A percentile compares a stretch with the other conserved stretches of the same genome.
Conservation (phyloP, 2,888 invertebrate genomes). For the Proisotoma minuta region DNA sequence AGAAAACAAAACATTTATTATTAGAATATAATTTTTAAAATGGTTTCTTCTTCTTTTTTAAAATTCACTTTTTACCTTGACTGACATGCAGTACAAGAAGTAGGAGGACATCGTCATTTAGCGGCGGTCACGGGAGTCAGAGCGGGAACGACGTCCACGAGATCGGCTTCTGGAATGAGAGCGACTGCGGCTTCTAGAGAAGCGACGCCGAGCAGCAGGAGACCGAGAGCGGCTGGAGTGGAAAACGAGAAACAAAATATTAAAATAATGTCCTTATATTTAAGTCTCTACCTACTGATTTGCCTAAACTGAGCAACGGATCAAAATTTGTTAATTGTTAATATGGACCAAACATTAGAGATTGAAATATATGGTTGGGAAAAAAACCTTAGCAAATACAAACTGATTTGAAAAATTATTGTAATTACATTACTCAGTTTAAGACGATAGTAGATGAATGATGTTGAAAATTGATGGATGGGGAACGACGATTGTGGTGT, state of each 20-base stretch:
- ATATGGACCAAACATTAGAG: too few species aligned
- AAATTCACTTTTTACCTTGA: background rate
- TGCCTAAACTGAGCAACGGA: too few species aligned
- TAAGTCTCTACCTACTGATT: too few species aligned
- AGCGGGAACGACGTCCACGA: conserved; percentile 37
- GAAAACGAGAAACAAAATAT: conserved; percentile 20
- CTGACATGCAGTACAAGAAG: background rate
- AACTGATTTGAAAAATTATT: too few species aligned
- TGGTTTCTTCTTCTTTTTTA: background rate
- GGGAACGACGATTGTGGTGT: too few species aligned
- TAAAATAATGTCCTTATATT: too few species aligned
- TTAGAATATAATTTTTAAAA: background rate
- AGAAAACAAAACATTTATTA: background rate
- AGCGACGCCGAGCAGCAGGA: conserved; percentile 37
- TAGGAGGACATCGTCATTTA: conserved; percentile 20
- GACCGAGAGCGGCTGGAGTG: conserved; percentile 45
- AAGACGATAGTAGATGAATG: too few species aligned
- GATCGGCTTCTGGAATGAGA: conserved; percentile 40
- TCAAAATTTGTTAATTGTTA: too few species aligned
- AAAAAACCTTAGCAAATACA: too few species aligned
- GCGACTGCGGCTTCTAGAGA: conserved; percentile 45
- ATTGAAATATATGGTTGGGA: too few species aligned
- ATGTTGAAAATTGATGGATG: too few species aligned
- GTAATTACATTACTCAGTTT: too few species aligned
- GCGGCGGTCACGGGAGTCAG: conserved; percentile 44